These are phyloP conservation scores for Phoxinus phoxinus DNA, from an alignment of 2,113 vertebrate species.

Conservation along the genomic window DNA sequence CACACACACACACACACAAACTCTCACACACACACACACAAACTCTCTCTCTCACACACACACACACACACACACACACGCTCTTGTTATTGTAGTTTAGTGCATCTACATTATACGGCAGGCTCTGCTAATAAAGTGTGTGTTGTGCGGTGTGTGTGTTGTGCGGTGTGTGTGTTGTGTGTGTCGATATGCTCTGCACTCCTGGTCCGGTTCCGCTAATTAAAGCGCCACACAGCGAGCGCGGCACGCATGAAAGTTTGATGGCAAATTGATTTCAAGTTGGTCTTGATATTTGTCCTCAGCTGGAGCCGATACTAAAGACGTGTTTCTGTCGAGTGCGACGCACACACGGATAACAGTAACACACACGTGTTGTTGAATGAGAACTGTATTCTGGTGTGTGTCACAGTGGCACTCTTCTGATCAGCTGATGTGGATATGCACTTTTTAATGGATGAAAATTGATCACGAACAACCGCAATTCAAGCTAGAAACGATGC, in stretches of 20 bases:
- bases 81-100: constrained; percentile 97
- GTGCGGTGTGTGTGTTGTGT: constrained; percentile 99
- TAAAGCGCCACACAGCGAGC: constrained; percentile 95
- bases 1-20: no score
- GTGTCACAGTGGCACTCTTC: not conserved
- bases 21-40: constrained; percentile 24
- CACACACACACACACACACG: not conserved
- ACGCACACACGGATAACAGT: constrained; percentile 80
- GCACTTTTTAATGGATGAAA: no score
- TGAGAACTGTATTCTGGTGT: not conserved
- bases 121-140: constrained; percentile 99
- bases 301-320: constrained; percentile 86
- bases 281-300: constrained; percentile 94
- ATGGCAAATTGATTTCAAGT: constrained; percentile 95
- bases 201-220: constrained; percentile 94
- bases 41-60: no score
- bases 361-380: constrained; percentile 71
- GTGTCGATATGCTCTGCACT: constrained; percentile 98
- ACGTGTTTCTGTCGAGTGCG: constrained; percentile 86
- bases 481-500: not conserved
- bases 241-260: constrained; percentile 91
- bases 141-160: constrained; percentile 98
- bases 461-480: not conserved
- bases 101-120: constrained; percentile 87
- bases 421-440: no score